Conservation (phyloP, 2,888 invertebrate species). For the Unio pictorum region DNA sequence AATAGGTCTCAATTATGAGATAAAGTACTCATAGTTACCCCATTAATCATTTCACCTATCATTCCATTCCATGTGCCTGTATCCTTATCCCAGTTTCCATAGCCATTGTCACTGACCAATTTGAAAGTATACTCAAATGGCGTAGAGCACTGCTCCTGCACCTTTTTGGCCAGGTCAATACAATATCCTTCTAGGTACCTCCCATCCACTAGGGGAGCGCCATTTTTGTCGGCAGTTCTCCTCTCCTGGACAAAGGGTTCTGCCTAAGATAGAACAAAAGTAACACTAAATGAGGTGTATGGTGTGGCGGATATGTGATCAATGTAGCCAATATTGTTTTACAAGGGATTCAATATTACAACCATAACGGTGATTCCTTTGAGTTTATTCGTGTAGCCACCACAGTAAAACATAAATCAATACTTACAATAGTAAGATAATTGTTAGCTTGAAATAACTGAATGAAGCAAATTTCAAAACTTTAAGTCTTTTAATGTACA, state of each 20-base stretch:
- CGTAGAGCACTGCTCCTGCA: constrained; percentile 82
- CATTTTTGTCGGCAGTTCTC: constrained; percentile 25
- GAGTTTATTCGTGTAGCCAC: too few species aligned
- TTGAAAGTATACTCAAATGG: constrained; percentile 87
- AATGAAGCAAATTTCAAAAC: too few species aligned
- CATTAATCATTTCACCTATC: constrained; percentile 64
- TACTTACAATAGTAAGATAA: too few species aligned
- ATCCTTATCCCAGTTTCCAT: constrained; percentile 75
- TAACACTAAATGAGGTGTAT: too few species aligned
- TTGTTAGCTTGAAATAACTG: too few species aligned
- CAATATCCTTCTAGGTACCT: constrained; percentile 81
- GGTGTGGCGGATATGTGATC: too few species aligned
- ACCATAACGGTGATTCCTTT: too few species aligned
- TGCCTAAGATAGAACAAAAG: constrained; percentile 18
- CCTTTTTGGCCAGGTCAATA: constrained; percentile 89
- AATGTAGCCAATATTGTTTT: too few species aligned
- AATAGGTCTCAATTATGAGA: too few species aligned
- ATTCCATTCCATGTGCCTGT: constrained; percentile 65
- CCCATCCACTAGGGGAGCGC: constrained; percentile 31
- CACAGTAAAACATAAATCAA: too few species aligned
- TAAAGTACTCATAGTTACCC: background rate
- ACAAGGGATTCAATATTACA: too few species aligned
- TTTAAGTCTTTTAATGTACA: too few species aligned
- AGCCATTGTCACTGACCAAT: constrained; percentile 88
- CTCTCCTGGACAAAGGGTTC: constrained; percentile 37